Evolutionary conservation across 1,140 invertebrate genomes (phyloP).

Genomic region (Drosophila carrolli): DNA sequence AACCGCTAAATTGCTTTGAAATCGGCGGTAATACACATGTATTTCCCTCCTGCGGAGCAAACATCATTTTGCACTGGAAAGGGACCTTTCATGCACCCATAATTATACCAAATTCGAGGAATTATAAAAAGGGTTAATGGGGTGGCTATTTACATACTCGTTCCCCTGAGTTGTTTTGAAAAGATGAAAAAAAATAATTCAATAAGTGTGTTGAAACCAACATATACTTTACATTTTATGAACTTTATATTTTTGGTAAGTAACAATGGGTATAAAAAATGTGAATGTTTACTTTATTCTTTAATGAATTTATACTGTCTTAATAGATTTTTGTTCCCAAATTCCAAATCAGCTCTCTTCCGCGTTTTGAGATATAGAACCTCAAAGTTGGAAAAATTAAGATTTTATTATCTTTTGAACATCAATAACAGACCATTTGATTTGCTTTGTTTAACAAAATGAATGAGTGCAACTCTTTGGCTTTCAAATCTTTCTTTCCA

Average conservation of each 20-base stretch:
- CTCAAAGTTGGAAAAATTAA: no score
- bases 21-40: constrained; percentile 10
- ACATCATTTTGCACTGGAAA: constrained; percentile 11
- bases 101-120: not conserved
- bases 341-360: no score
- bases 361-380: no score
- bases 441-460: no score
- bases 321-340: no score
- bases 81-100: not conserved
- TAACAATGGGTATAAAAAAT: no score
- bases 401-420: no score
- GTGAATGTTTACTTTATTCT: no score
- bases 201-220: not conserved
- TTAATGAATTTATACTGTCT: no score
- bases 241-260: not conserved
- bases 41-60: constrained; percentile 11
- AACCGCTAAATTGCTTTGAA: constrained; percentile 47
- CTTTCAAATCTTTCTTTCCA: no score
- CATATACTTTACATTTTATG: not conserved
- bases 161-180: not conserved
- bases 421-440: no score
- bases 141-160: not conserved
- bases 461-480: no score
- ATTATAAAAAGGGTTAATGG: not conserved
- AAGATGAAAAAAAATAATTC: not conserved